These are phyloP conservation scores for Anagrus nilaparvatae DNA, from an alignment of 1,140 invertebrate genomes.

Conservation along the genomic window DNA sequence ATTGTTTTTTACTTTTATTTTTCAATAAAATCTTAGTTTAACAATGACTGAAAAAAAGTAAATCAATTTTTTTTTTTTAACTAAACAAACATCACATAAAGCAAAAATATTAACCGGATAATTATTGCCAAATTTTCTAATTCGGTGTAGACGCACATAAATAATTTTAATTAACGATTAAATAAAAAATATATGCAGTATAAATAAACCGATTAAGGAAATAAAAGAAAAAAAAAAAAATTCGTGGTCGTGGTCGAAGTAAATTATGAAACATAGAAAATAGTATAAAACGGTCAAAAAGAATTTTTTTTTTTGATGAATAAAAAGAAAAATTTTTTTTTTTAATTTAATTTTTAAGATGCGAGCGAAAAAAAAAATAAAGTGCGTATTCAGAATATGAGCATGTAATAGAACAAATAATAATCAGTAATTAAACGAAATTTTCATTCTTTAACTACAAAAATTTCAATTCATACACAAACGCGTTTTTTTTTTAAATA, in stretches of 20 bases:
- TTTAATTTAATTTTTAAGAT: too few relatives aligned
- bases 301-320: conserved; percentile 7
- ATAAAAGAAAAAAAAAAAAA: too few relatives aligned
- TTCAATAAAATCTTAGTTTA: too few relatives aligned
- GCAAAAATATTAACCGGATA: not conserved
- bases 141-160: conserved; percentile 11
- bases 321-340: too few relatives aligned
- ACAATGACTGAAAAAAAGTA: too few relatives aligned
- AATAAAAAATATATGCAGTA: not conserved
- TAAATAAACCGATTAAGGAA: too few relatives aligned
- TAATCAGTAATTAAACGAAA: conserved; percentile 32
- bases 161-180: conserved; percentile 5
- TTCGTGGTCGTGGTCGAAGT: not conserved
- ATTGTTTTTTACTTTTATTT: too few relatives aligned
- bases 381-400: conserved; percentile 10
- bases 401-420: conserved; percentile 6
- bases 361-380: conserved; percentile 6
- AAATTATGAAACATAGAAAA: conserved; percentile 1
- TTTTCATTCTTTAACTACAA: too few relatives aligned
- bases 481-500: conserved; percentile 32
- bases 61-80: too few relatives aligned
- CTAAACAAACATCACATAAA: too few relatives aligned
- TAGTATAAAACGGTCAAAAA: conserved; percentile 2
- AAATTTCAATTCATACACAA: conserved; percentile 14
- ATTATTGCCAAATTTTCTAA: conserved; percentile 10